Evolutionary conservation across 2,888 invertebrate genomes (phyloP).

Genomic region (Scaptomyza polygonia): DNA sequence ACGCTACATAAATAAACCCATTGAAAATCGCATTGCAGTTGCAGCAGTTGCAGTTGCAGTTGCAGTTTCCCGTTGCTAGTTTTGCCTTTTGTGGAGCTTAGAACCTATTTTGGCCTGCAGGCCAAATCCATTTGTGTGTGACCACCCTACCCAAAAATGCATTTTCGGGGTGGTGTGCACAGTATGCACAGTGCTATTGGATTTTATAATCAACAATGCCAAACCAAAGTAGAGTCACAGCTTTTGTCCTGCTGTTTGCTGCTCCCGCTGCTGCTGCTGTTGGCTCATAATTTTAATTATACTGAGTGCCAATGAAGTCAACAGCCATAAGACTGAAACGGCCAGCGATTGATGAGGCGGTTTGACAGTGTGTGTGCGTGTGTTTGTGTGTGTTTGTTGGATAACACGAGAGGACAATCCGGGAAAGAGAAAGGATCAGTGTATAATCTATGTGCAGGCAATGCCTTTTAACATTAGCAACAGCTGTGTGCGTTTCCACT

Average conservation of each 20-base stretch:
- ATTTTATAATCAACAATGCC: slow-evolving; percentile 76
- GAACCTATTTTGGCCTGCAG: slow-evolving; percentile 55
- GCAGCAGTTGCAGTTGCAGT: slow-evolving; percentile 26
- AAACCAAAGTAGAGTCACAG: slow-evolving; percentile 56
- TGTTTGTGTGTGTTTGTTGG: neutral
- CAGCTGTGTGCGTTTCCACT: slow-evolving; percentile 73
- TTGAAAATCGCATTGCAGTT: slow-evolving; percentile 71
- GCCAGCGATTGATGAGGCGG: slow-evolving; percentile 67
- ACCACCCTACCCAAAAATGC: slow-evolving; percentile 24
- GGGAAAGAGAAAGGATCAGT: slow-evolving; percentile 31
- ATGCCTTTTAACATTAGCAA: slow-evolving; percentile 70
- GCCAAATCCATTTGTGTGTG: slow-evolving; percentile 18
- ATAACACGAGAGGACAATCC: slow-evolving; percentile 1
- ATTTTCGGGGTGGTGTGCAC: slow-evolving; percentile 13
- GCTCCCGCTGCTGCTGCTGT: slow-evolving; percentile 23
- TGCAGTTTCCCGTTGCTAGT: slow-evolving; percentile 20
- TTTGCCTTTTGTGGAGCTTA: slow-evolving; percentile 36
- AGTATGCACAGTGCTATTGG: slow-evolving; percentile 48
- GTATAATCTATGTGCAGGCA: slow-evolving; percentile 49
- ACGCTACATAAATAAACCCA: slow-evolving; percentile 77
- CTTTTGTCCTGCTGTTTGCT: slow-evolving; percentile 50
- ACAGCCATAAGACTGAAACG: slow-evolving; percentile 72
- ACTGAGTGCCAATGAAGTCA: slow-evolving; percentile 81
- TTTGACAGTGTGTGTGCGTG: neutral
- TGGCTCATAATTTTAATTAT: slow-evolving; percentile 80